These are phyloP conservation scores for Leptopterna dolabrata DNA, from an alignment of 2,888 invertebrate genomes.

Conservation along the genomic window DNA sequence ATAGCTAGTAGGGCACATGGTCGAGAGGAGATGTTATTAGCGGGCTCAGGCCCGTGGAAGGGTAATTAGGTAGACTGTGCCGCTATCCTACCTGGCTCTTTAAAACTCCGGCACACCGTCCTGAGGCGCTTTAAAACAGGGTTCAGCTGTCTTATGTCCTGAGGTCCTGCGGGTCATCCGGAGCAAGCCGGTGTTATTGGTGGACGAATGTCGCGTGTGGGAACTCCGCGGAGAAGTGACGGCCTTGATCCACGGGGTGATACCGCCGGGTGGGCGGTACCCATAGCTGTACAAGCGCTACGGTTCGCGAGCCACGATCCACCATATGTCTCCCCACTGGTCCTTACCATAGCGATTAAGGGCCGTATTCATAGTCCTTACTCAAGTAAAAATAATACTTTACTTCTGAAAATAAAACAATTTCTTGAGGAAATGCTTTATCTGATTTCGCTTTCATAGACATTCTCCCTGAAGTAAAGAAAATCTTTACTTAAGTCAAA, in stretches of 20 bases:
- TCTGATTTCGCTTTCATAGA: too few species aligned
- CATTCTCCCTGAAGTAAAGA: too few species aligned
- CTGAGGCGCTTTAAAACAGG: neutral
- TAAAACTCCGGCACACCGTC: neutral
- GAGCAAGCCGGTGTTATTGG: neutral
- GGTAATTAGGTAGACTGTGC: slow-evolving; percentile 35
- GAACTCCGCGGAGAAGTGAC: neutral
- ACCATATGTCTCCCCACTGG: neutral
- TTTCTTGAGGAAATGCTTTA: too few species aligned
- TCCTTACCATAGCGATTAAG: too few species aligned
- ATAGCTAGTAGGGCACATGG: slow-evolving; percentile 28
- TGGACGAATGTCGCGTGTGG: neutral
- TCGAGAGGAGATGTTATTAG: slow-evolving; percentile 26
- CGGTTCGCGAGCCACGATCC: neutral
- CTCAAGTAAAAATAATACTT: too few species aligned
- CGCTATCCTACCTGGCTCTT: neutral
- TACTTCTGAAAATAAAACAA: too few species aligned
- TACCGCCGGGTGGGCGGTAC: neutral
- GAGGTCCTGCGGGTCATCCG: too few species aligned
- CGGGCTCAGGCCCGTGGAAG: slow-evolving; percentile 23
- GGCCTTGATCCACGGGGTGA: neutral
- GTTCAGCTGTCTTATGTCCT: neutral
- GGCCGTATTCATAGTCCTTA: too few species aligned
- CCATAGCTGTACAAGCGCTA: slow-evolving; percentile 20
- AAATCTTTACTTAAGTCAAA: too few species aligned